Base-by-base conservation (phyloP, 2,113 vertebrate species). In the Urocynchramus pylzowi region DNA sequence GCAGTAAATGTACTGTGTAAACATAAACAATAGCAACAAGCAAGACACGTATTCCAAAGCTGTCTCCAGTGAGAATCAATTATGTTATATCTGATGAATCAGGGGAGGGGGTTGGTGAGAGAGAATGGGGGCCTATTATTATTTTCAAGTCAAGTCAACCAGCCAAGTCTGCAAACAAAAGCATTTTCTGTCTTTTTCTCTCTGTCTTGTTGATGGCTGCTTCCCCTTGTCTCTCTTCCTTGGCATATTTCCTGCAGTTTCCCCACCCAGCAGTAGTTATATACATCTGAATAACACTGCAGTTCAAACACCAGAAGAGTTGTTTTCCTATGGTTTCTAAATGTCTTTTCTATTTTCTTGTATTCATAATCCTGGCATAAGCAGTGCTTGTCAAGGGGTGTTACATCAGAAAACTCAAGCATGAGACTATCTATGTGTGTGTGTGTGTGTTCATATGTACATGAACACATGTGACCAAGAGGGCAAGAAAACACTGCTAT, bases 111-210 rank as follows among this genome's bases (percentile, higher is more conserved):
- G 45, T 39, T 93, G 45, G 35, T 79, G 64, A 47, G 49, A 84
- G 47, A 84, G 81, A 86, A 95, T 3, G 12, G 30, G 30, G 31
- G 65, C 71, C 53, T 96, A 77, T 93, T 92, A 96, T 93, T 96
- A 84, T 96, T 97, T 96, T 90, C 85, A 92, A 95, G 84, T 93
- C 73, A 97, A 97, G 79, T 91, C 79, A 94, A 94, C 76, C 87
- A 96, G 79, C 79, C 90, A 96, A 92, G 56, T 88, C 91, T 93
- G 85, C 64, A 97, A 95, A 97, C 79, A 95, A 89, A 97, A 92
- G 85, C 76, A 82, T 94, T 95, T 97, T 96, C 84, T 90, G 67
- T 85, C 60, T 85, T 90, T 94, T 93, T 87, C 70, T 91, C 54
- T 87, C 73, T 92, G 49, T 80, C 83, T 92, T 91, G 42, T 87